These are phyloP conservation scores for Holocentrus rufus DNA, from an alignment of 2,797 vertebrate species.

Conservation along the genomic window DNA sequence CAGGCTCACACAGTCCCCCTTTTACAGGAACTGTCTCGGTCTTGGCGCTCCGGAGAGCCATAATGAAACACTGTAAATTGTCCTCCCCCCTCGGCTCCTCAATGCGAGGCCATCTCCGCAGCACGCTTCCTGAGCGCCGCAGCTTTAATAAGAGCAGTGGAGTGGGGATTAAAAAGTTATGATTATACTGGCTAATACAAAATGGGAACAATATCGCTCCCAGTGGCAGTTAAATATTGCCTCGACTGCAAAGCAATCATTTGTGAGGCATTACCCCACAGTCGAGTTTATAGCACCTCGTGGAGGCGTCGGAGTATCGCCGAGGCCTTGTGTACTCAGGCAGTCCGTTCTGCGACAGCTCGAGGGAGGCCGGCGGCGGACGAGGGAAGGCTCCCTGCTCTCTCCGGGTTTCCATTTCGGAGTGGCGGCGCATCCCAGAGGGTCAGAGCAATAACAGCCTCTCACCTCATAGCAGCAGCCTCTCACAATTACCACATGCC, in stretches of 20 bases:
- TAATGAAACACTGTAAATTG: constrained; percentile 31
- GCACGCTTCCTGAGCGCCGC: background rate
- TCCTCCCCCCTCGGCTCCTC: constrained; percentile 18
- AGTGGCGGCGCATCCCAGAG: constrained; percentile 24
- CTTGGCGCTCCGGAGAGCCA: constrained; percentile 29
- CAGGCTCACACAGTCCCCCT: constrained; percentile 50
- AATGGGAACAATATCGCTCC: constrained; percentile 37
- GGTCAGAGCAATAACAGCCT: constrained; percentile 39
- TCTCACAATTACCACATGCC: constrained; percentile 35
- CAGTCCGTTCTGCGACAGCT: constrained; percentile 30
- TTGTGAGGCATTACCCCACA: constrained; percentile 30
- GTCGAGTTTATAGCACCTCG: constrained; percentile 33
- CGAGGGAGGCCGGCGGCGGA: constrained; percentile 9
- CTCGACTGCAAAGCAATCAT: constrained; percentile 43
- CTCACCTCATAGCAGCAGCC: constrained; percentile 42
- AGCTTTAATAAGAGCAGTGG: constrained; percentile 26
- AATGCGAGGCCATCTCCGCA: constrained; percentile 9
- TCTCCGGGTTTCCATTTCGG: constrained; percentile 36
- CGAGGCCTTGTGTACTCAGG: constrained; percentile 22
- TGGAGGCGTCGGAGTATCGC: constrained; percentile 37
- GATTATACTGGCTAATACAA: constrained; percentile 42
- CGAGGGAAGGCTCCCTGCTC: background rate
- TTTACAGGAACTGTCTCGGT: constrained; percentile 40
- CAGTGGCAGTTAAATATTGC: constrained; percentile 30
- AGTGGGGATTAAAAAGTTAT: constrained; percentile 22